phyloP scores from a whole-genome alignment of 2,888 invertebrate species.

The Leptothorax acervorum region DNA sequence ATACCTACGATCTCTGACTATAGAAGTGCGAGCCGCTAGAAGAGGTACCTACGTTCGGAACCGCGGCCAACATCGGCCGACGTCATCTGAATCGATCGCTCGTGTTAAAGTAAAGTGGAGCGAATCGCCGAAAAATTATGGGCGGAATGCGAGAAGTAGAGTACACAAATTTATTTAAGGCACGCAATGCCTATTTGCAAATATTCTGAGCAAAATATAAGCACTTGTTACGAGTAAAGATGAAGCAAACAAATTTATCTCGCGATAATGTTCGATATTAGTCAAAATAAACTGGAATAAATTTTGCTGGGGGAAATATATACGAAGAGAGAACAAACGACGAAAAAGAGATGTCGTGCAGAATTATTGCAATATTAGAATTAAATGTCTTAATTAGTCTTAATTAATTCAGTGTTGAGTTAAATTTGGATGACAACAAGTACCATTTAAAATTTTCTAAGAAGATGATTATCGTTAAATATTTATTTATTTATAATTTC shows the following conservation, averaged over 20 bases:
- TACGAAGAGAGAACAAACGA: background rate
- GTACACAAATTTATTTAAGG: constrained; percentile 16
- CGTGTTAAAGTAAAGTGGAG: constrained; percentile 10
- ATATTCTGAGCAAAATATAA: background rate
- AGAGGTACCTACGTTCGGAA: background rate
- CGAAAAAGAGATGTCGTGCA: background rate
- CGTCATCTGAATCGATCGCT: constrained; percentile 17
- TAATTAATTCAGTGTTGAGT: background rate
- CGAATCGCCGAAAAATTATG: background rate
- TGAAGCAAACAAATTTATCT: background rate
- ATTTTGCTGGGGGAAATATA: background rate
- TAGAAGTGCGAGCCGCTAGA: constrained; percentile 8
- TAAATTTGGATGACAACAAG: background rate
- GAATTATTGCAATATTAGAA: background rate
- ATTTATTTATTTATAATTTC: background rate
- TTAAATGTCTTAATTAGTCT: background rate
- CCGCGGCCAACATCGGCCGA: constrained; percentile 36
- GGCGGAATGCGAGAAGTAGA: background rate
- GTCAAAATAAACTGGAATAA: background rate
- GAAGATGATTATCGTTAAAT: background rate
- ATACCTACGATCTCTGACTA: constrained; percentile 35
- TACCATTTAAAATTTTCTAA: background rate
- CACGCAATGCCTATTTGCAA: background rate
- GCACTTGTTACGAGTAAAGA: background rate
- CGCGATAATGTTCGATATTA: background rate